Evolutionary conservation across 2,113 vertebrate species (phyloP), one percentile per base, ranked within the genome.

Genomic region (Coryphaenoides rupestris): DNA sequence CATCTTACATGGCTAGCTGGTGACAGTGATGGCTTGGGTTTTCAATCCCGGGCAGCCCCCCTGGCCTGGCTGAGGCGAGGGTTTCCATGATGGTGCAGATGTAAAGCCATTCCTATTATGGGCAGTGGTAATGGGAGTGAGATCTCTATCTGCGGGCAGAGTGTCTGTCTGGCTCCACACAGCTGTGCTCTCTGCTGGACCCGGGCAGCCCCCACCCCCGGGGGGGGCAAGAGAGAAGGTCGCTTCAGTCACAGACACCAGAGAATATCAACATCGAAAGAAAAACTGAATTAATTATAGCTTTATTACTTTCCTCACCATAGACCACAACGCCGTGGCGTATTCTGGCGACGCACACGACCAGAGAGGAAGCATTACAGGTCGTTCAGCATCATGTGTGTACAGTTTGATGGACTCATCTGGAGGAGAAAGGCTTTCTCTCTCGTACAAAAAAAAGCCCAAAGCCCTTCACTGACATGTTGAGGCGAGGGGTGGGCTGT

Each of bases 101-200:
- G 76, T 56, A 67, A 56, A n/a, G 65, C 66, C 82, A 79, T 70
- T 60, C 77, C 75, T 84, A 79, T 85, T 85, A 84, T 76, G 72
- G 77, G 63, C 80, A 74, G 73, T 74, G 55, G 77, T 76, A 82
- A 79, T 77, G 76, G 19, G 68, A 80, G 77, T 54, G 75, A 81
- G 76, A 84, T 82, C 79, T 80, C 83, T 83, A 83, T 78, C 73
- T 81, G 68, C 28, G 58, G 63, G 64, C 12, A 68, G 67, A 75
- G 69, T 53, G 63, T 74, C 72, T 74, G 76, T 83, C 86, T 87
- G 78, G 78, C 81, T 83, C 84, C 76, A 72, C 69, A 76, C 69
- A 62, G 73, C 77, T 60, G 63, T 68, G 50, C 21, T 57, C 72
- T 58, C 68, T 68, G 71, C 63, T 47, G 68, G 77, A 79, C 60